Evolutionary conservation across 2,888 invertebrate species (phyloP).

Genomic region (Endomychus coccineus): DNA sequence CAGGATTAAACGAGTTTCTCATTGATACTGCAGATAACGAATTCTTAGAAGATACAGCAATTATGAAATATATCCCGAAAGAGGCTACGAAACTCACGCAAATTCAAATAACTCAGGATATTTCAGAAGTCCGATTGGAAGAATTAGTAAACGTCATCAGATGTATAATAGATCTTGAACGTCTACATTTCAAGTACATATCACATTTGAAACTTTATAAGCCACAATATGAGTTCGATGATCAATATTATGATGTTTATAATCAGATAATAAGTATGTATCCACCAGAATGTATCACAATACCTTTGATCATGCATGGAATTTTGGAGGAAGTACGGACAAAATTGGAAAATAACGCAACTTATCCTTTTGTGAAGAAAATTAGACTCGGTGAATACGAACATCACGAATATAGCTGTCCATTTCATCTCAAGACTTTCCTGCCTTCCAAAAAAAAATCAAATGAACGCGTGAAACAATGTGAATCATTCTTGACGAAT

Average conservation of each 20-base stretch:
- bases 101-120: neutral
- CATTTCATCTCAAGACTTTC: constrained; percentile 5
- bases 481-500: constrained; percentile 17
- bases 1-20: constrained; percentile 1
- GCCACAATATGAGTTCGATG: constrained; percentile 14
- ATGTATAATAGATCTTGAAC: constrained; percentile 26
- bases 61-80: constrained; percentile 7
- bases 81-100: neutral
- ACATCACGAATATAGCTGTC: neutral
- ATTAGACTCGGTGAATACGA: neutral
- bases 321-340: constrained; percentile 25
- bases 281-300: constrained; percentile 23
- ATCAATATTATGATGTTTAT: constrained; percentile 23
- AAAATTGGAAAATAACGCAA: constrained; percentile 9
- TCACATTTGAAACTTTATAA: constrained; percentile 20
- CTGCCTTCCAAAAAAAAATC: neutral
- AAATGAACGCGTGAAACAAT: neutral
- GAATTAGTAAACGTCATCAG: constrained; percentile 5
- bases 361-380: neutral
- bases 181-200: constrained; percentile 29
- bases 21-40: constrained; percentile 1
- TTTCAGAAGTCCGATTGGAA: neutral
- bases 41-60: constrained; percentile 6
- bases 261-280: constrained; percentile 20
- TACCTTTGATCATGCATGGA: constrained; percentile 22